phyloP scores from a whole-genome alignment of 2,888 invertebrate species.

The Harpagoxenus sublaevis region DNA sequence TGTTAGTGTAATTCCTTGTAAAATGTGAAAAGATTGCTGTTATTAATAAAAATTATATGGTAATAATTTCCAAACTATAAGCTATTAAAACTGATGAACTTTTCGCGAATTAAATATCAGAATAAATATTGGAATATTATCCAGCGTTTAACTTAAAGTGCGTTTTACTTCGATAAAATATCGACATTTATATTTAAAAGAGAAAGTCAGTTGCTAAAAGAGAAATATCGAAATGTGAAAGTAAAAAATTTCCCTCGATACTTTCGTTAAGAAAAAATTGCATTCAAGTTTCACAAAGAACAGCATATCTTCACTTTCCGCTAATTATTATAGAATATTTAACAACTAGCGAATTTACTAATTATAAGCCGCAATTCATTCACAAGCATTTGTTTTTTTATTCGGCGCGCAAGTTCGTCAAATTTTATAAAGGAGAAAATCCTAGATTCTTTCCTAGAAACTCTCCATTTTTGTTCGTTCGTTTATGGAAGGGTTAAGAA shows the following conservation, averaged over 20 bases:
- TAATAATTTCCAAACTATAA: slow-evolving; percentile 2
- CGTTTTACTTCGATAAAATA: neutral
- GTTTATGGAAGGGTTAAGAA: slow-evolving; percentile 1
- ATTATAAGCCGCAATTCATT: neutral
- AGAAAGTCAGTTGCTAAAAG: neutral
- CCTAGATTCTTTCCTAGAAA: neutral
- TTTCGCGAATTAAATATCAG: neutral
- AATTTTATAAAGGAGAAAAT: neutral
- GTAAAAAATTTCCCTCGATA: neutral
- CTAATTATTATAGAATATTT: neutral
- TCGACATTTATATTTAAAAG: neutral
- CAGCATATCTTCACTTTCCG: neutral
- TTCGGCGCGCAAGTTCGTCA: neutral
- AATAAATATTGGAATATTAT: neutral
- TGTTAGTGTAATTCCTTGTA: neutral
- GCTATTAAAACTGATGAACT: neutral
- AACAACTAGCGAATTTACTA: neutral
- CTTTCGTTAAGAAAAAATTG: neutral
- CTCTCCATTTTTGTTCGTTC: slow-evolving; percentile 10
- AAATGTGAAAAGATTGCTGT: neutral
- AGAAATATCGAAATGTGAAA: neutral
- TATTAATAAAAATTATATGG: neutral
- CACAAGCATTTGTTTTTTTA: neutral
- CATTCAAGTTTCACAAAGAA: neutral
- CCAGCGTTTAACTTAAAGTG: neutral